phyloP scores from a whole-genome alignment of 1,140 invertebrate species.

The Camponotus floridanus region DNA sequence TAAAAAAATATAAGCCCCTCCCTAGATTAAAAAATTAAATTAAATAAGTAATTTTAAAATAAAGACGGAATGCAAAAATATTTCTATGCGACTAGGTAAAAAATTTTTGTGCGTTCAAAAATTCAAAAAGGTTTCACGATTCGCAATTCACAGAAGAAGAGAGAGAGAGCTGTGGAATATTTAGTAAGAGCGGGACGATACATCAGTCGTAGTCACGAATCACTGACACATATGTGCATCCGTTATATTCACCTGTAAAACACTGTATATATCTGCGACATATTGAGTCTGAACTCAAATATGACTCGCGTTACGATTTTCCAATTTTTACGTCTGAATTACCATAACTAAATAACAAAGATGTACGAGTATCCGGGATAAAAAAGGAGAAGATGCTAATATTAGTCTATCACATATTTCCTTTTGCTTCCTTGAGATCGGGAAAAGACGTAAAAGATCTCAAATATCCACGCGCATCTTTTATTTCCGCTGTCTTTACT shows the following conservation, averaged over 20 bases:
- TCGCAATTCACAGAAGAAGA: background rate
- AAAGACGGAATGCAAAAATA: background rate
- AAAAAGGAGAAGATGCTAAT: background rate
- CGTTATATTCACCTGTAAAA: conserved; percentile 10
- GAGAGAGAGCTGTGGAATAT: conserved; percentile 20
- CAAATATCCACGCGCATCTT: conserved; percentile 10
- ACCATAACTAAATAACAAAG: background rate
- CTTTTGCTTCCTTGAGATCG: background rate
- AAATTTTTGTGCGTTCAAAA: conserved; percentile 1
- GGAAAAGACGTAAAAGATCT: background rate
- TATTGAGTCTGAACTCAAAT: conserved; percentile 11
- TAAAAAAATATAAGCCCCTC: background rate
- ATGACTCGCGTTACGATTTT: conserved; percentile 27
- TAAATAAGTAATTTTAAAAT: background rate
- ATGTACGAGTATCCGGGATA: background rate
- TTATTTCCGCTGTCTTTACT: conserved; percentile 35
- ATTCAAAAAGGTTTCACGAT: conserved; percentile 5
- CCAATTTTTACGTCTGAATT: conserved; percentile 39
- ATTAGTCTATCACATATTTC: conserved; percentile 22
- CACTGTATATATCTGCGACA: background rate
- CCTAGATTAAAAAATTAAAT: background rate
- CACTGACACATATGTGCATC: conserved; percentile 9
- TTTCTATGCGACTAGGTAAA: background rate
- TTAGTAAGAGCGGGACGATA: conserved; percentile 17
- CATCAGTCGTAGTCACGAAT: conserved; percentile 25